phyloP scores from a whole-genome alignment of 2,888 invertebrate genomes.

The Priocnemis perturbator region DNA sequence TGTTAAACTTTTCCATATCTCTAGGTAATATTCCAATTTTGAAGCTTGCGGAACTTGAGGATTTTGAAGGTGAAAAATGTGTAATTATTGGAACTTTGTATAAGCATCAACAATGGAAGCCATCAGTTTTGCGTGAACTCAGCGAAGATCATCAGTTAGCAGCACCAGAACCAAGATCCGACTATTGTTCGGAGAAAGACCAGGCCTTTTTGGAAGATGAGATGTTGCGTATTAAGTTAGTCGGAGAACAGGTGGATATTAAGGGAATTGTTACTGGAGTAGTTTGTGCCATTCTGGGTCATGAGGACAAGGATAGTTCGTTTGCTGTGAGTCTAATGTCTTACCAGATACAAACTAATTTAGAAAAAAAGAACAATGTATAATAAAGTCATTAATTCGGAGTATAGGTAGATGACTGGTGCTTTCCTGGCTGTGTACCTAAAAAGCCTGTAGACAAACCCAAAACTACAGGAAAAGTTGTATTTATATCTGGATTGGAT shows the following conservation, averaged over 20 bases:
- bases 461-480: constrained; percentile 60
- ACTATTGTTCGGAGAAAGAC: constrained; percentile 90
- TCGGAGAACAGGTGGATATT: constrained; percentile 80
- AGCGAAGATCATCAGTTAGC: constrained; percentile 92
- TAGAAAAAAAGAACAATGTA: not conserved
- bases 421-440: constrained; percentile 83
- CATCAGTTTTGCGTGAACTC: constrained; percentile 93
- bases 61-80: constrained; percentile 83
- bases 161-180: constrained; percentile 82
- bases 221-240: constrained; percentile 88
- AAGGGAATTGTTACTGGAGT: constrained; percentile 88
- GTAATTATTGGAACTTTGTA: constrained; percentile 93
- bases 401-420: constrained; percentile 87
- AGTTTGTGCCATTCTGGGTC: constrained; percentile 87
- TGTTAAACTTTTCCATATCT: not conserved
- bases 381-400: not conserved
- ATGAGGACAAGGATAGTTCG: constrained; percentile 66
- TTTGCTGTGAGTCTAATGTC: constrained; percentile 60
- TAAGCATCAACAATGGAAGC: constrained; percentile 93
- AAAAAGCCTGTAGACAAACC: constrained; percentile 31
- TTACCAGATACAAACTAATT: not conserved
- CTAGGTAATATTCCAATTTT: constrained; percentile 71
- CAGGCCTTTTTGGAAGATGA: constrained; percentile 94
- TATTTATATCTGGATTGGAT: constrained; percentile 85
- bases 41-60: constrained; percentile 84